Base-by-base conservation (phyloP, 1,140 invertebrate species). In the Limonius californicus region DNA sequence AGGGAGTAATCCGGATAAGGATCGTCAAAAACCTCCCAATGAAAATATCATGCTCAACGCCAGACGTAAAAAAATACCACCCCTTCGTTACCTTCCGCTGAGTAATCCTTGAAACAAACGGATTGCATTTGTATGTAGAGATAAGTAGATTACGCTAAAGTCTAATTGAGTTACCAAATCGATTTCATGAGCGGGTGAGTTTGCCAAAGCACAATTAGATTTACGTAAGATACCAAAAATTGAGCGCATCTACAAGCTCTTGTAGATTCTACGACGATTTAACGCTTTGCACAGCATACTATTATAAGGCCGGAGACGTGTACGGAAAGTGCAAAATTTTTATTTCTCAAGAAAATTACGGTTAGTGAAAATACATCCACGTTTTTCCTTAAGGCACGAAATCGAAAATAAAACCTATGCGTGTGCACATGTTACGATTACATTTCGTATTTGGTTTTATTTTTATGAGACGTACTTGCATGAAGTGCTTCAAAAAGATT, bases 1-100 rank as follows among this genome's bases (percentile, higher is more conserved):
- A 21, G 54, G 27, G 54, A 55, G 14, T 32, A 55, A 55, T 55
- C 54, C 54, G 20, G 54, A 55, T 55, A 55, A 55, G 27, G 54
- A 55, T 55, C 54, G 54, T 55, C 54, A 32, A 32, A 55, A 55
- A n/a, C 20, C 20, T n/a, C 27, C 54, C 20, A 55, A 55, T 55
- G 54, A 55, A 55, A 55, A 55, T 55, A 55, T 55, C 27, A 50
- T 14, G 14, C 21, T 15, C 27, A 6, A 23, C 54, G 21, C 4
- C 54, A 27, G 12, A 11, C 45, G 16, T 19, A 50, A 19, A 50
- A 55, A 55, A 55, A 55, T 9, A 2, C 20, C 4, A 3, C 2
- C 50, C 9, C 20, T 21, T 16, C 21, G 20, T 55, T 32, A 50
- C 16, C 45, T 19, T 50, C 16, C 14, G 19, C 1, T 16, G 45